Percentiles rank a stretch among this genome's conserved stretches.
Conservation (phyloP, 1,140 invertebrate species). For the Sesamia nonagrioides region DNA sequence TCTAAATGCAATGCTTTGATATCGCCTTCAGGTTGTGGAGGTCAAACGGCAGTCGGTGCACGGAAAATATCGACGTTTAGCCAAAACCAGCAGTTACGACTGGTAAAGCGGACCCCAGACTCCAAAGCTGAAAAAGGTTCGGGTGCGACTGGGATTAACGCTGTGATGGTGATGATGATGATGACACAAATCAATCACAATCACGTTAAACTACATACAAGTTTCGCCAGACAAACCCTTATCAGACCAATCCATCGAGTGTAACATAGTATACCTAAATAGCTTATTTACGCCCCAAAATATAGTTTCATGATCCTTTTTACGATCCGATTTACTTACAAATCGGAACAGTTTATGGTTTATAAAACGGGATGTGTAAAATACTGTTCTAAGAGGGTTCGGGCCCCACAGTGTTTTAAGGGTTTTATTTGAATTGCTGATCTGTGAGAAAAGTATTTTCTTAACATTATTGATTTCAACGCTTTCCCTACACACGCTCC, state of each 20-base stretch:
- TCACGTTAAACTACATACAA: neutral
- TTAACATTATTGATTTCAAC: no score
- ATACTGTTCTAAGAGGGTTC: constrained; percentile 34
- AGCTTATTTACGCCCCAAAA: constrained; percentile 32
- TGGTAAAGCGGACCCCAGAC: no score
- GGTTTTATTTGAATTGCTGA: neutral
- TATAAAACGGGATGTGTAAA: constrained; percentile 43
- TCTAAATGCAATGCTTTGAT: no score
- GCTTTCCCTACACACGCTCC: no score
- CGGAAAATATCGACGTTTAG: no score
- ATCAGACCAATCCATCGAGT: neutral
- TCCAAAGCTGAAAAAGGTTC: no score
- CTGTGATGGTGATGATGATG: no score
- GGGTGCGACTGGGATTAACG: no score
- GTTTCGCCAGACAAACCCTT: neutral
- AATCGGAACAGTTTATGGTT: constrained; percentile 47
- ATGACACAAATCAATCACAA: neutral
- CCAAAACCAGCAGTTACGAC: no score
- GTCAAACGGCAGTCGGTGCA: no score
- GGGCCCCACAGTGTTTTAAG: neutral
- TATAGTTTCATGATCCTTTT: constrained; percentile 37
- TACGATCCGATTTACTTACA: constrained; percentile 45
- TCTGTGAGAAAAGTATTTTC: neutral
- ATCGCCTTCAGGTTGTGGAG: no score
- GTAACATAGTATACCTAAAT: constrained; percentile 21